These are phyloP conservation scores for Cheirogaleus medius DNA, from an alignment of 2,113 vertebrate genomes.

Conservation along the genomic window DNA sequence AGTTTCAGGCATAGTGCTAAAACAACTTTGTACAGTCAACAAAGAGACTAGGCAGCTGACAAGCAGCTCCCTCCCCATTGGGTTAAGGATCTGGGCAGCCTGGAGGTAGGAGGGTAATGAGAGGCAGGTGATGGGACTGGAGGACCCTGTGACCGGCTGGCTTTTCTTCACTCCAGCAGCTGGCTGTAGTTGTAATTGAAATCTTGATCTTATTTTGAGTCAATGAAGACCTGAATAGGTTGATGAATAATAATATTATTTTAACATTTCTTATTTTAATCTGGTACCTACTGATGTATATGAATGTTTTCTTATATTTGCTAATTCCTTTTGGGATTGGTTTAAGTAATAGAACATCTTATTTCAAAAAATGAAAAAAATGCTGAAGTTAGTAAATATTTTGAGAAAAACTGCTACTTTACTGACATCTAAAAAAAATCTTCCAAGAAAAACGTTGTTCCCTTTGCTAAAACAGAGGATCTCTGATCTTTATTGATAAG, in stretches of 20 bases:
- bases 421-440: neutral
- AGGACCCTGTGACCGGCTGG: neutral
- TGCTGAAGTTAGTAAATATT: neutral
- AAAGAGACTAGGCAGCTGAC: slow-evolving; percentile 37
- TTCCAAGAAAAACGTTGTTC: neutral
- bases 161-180: neutral
- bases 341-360: slow-evolving; percentile 1
- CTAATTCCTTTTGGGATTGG: neutral
- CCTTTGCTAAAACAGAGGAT: slow-evolving; percentile 25
- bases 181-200: neutral
- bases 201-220: slow-evolving; percentile 28
- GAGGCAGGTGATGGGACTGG: neutral
- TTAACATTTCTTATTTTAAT: neutral
- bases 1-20: neutral
- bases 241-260: neutral
- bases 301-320: neutral
- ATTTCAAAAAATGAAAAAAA: slow-evolving; percentile 41
- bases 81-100: neutral
- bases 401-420: neutral
- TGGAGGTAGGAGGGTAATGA: slow-evolving; percentile 4
- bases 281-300: neutral
- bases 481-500: neutral
- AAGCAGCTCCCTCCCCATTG: neutral
- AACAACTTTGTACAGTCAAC: slow-evolving; percentile 17
- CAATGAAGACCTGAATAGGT: slow-evolving; percentile 1